phyloP scores from a whole-genome alignment of 2,888 invertebrate genomes.

The Acleris holmiana region DNA sequence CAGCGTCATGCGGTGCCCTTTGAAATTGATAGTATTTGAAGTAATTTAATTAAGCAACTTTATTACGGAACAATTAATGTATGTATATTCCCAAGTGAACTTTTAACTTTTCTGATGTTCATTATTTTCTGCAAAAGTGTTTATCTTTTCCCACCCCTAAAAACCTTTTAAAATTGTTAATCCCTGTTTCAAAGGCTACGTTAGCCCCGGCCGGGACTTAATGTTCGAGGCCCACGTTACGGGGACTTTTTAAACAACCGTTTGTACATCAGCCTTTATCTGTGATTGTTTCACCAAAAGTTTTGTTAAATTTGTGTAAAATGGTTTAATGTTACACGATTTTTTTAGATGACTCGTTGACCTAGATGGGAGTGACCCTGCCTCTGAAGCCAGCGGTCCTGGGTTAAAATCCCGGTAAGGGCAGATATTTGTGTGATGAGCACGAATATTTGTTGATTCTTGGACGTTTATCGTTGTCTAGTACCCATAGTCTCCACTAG shows the following conservation, averaged over 20 bases:
- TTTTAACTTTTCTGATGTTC: neutral
- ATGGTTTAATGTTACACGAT: neutral
- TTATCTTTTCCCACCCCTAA: slow-evolving; percentile 14
- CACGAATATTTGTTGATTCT: no score
- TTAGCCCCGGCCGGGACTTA: slow-evolving; percentile 18
- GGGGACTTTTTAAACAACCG: slow-evolving; percentile 27
- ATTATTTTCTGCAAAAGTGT: slow-evolving; percentile 14
- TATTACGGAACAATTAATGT: neutral
- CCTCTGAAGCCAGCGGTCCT: no score
- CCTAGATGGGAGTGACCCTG: no score
- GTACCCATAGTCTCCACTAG: no score
- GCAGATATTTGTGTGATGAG: no score
- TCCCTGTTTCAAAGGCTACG: slow-evolving; percentile 28
- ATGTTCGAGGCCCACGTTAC: slow-evolving; percentile 17
- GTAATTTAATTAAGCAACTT: no score
- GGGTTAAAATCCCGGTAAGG: no score
- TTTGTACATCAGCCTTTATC: slow-evolving; percentile 29
- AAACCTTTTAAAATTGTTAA: slow-evolving; percentile 26
- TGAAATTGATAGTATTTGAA: no score
- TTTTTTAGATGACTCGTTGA: no score
- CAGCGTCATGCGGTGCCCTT: no score
- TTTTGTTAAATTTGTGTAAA: slow-evolving; percentile 1
- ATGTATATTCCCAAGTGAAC: neutral
- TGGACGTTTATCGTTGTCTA: no score
- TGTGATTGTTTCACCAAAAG: slow-evolving; percentile 25